A percentile compares a stretch with the other conserved stretches of the same genome.
These are phyloP conservation scores for Embiotoca jacksoni DNA, from an alignment of 2,113 vertebrate species.

Conservation along the genomic window DNA sequence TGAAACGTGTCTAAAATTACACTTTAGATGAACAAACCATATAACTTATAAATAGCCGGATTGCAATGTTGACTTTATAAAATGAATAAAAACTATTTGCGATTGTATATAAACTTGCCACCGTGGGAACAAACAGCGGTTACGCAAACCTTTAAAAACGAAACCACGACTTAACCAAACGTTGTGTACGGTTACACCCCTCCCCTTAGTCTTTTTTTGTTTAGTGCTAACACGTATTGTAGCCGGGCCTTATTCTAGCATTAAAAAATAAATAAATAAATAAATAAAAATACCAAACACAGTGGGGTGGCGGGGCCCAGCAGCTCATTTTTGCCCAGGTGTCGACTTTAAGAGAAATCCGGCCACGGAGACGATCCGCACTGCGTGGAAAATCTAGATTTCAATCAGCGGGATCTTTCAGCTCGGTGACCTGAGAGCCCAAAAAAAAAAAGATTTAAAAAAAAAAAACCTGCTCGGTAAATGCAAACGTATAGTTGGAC, in stretches of 20 bases:
- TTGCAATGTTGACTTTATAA: no score
- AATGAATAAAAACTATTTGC: no score
- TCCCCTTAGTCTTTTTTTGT: neutral
- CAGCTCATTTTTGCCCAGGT: neutral
- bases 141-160: no score
- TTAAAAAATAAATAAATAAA: no score
- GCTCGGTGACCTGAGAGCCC: neutral
- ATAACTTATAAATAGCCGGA: no score
- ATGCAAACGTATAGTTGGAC: constrained; percentile 27
- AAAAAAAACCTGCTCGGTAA: neutral
- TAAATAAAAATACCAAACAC: neutral
- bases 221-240: neutral
- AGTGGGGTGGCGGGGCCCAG: neutral
- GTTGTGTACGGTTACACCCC: constrained; percentile 12
- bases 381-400: constrained; percentile 32
- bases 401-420: constrained; percentile 20
- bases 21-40: no score
- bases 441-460: no score
- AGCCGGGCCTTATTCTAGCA: no score
- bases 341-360: neutral
- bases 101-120: no score
- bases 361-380: constrained; percentile 16
- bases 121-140: no score
- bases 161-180: no score
- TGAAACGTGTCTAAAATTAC: no score